phyloP scores from a whole-genome alignment of 2,113 vertebrate genomes.

The Pelvicachromis taeniatus region DNA sequence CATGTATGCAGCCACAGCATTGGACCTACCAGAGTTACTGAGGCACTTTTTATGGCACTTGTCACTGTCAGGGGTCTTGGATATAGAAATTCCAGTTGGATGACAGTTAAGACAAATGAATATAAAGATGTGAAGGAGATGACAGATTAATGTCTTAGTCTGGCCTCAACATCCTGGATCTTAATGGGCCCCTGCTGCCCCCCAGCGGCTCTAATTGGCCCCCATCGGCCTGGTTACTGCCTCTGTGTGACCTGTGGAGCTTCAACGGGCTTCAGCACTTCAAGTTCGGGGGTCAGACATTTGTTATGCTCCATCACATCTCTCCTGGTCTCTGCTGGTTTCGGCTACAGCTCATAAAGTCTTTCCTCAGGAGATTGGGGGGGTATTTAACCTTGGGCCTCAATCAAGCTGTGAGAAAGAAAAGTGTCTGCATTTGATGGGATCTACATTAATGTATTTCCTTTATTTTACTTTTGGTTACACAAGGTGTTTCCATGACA shows the following conservation, averaged over 20 bases:
- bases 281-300: background rate
- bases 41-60: background rate
- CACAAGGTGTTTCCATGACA: background rate
- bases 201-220: background rate
- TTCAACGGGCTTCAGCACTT: background rate
- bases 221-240: background rate
- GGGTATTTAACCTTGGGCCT: slow-evolving; percentile 19
- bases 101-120: slow-evolving; percentile 5
- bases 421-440: background rate
- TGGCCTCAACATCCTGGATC: slow-evolving; percentile 2
- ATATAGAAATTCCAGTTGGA: slow-evolving; percentile 25
- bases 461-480: background rate
- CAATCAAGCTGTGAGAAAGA: slow-evolving; percentile 16
- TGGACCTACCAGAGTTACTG: background rate
- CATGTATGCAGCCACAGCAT: background rate
- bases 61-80: background rate
- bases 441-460: slow-evolving; percentile 13
- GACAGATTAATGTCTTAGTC: slow-evolving; percentile 45
- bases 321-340: background rate
- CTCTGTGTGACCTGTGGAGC: background rate
- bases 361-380: slow-evolving; percentile 2
- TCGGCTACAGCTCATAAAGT: slow-evolving; percentile 40
- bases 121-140: slow-evolving; percentile 4
- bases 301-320: background rate
- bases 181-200: background rate